Conservation (phyloP, 2,888 invertebrate genomes). For the Epistrophe grossulariae region DNA sequence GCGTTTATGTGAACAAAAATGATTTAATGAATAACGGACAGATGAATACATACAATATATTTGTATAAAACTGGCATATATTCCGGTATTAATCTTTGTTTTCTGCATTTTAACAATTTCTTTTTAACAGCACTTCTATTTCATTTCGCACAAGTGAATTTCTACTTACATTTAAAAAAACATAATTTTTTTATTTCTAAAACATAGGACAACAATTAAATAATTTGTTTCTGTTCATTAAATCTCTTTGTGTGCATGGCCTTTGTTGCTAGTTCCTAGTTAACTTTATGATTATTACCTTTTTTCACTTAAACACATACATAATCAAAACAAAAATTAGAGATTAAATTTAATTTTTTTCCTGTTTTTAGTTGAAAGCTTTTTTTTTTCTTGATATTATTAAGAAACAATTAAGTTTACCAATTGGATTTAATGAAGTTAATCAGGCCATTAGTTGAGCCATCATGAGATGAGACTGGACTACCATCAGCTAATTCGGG, state of each 20-base stretch:
- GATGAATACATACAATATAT: conserved; percentile 20
- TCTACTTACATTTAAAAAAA: conserved; percentile 57
- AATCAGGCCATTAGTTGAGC: conserved; percentile 98
- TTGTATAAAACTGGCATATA: conserved; percentile 57
- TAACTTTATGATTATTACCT: conserved; percentile 15
- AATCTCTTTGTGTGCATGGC: conserved; percentile 51
- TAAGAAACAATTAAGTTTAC: conserved; percentile 76
- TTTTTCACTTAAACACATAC: conserved; percentile 26
- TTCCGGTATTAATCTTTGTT: conserved; percentile 36
- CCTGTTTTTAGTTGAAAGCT: conserved; percentile 45
- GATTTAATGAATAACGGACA: conserved; percentile 5
- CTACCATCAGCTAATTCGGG: conserved; percentile 91
- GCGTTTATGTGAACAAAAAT: neutral
- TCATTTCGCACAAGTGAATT: conserved; percentile 35
- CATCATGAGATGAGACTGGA: conserved; percentile 91
- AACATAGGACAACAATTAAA: conserved; percentile 57
- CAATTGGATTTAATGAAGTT: conserved; percentile 93
- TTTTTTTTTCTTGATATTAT: conserved; percentile 4
- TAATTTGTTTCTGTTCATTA: conserved; percentile 25
- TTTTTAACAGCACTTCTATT: conserved; percentile 47
- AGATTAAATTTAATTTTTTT: conserved; percentile 28
- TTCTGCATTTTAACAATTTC: conserved; percentile 5
- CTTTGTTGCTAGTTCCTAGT: conserved; percentile 40
- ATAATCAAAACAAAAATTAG: conserved; percentile 13
- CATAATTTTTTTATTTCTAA: conserved; percentile 36